A percentile compares a stretch with the other conserved stretches of the same genome.
Evolutionary conservation across 2,888 invertebrate genomes (phyloP).

Genomic region (Pseudococcus viburni): DNA sequence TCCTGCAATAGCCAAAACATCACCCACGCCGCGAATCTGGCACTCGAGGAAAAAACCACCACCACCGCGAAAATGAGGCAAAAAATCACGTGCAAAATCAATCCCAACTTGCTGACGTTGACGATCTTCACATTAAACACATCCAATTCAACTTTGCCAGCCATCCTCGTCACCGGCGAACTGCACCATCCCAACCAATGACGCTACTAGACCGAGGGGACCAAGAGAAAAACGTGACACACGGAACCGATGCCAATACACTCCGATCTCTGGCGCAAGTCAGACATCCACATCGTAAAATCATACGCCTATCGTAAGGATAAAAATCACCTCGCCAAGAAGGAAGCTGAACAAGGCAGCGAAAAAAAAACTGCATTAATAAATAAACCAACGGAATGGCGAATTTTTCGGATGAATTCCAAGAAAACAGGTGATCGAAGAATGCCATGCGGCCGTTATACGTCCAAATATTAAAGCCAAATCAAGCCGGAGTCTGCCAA

Average conservation of each 20-base stretch:
- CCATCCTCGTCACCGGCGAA: neutral
- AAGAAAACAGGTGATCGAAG: slow-evolving; percentile 65
- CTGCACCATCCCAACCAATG: neutral
- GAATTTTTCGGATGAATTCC: slow-evolving; percentile 61
- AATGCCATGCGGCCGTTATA: slow-evolving; percentile 55
- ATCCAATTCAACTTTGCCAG: neutral
- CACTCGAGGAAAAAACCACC: neutral
- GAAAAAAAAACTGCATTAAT: slow-evolving; percentile 22
- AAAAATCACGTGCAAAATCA: neutral
- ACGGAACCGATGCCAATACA: neutral
- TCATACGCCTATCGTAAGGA: neutral
- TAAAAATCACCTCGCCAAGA: neutral
- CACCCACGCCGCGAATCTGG: neutral
- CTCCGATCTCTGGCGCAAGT: neutral
- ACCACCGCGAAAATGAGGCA: no score
- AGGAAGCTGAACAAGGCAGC: neutral
- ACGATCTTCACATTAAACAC: no score
- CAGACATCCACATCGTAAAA: neutral
- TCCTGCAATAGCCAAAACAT: neutral
- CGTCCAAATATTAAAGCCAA: slow-evolving; percentile 59
- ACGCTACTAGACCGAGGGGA: neutral
- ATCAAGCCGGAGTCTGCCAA: slow-evolving; percentile 63
- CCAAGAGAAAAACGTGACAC: neutral
- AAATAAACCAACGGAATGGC: slow-evolving; percentile 31
- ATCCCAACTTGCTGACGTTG: neutral